A percentile compares a stretch with the other conserved stretches of the same genome.
Conservation (phyloP, 2,888 invertebrate genomes). For the Diploptera punctata region DNA sequence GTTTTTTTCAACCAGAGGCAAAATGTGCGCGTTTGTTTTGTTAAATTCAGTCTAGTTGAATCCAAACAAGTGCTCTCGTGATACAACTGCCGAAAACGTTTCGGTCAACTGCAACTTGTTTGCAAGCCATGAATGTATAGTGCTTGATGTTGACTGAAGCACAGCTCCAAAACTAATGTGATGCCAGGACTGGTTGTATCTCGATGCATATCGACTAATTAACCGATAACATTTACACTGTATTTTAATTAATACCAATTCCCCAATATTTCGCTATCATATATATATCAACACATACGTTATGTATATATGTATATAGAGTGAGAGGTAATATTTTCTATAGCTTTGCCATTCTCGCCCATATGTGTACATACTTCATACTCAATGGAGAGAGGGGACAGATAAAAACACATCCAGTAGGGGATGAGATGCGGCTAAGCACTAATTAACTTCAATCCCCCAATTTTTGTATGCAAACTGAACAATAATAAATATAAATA, state of each 20-base stretch:
- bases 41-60: too few relatives aligned
- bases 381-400: background rate
- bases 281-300: background rate
- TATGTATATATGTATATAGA: background rate
- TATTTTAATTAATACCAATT: conserved; percentile 20
- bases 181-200: background rate
- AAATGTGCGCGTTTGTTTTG: too few relatives aligned
- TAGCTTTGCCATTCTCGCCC: background rate
- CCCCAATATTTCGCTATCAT: conserved; percentile 17
- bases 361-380: background rate
- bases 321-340: too few relatives aligned
- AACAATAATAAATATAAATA: conserved; percentile 16
- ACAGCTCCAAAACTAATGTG: conserved; percentile 6
- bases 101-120: background rate
- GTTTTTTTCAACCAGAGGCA: too few relatives aligned
- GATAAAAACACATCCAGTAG: background rate
- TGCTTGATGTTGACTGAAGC: background rate
- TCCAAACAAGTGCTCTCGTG: too few relatives aligned
- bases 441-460: conserved; percentile 12
- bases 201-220: conserved; percentile 20
- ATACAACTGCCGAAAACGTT: too few relatives aligned
- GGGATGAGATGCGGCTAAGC: background rate
- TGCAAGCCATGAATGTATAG: background rate
- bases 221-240: conserved; percentile 20
- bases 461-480: conserved; percentile 7